Evolutionary conservation across 2,888 invertebrate species (phyloP), one percentile per base, ranked within the genome.

Genomic region (Antitype chi): DNA sequence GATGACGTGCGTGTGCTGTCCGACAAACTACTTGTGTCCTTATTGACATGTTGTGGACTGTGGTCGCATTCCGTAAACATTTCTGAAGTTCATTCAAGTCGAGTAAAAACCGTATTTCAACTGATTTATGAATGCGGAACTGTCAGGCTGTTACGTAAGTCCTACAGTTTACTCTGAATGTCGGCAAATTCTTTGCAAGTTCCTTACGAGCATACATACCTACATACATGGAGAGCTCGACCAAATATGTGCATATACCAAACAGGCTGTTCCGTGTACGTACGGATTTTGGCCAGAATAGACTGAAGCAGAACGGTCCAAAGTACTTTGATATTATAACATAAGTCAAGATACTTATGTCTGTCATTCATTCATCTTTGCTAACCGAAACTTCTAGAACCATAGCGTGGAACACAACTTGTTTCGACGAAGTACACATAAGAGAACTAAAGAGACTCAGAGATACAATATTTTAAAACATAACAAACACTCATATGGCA

Each of bases 81-180:
- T 47, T 59, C 43, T 84, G 55, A 2, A 47, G 25, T 15, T 23
- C 28, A 52, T 67, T 53, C 17, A 23, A 80, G 32, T 70, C 47
- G n/a, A 60, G 57, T 17, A 47, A n/a, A 82, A 60, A 53, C 53
- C 32, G 47, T 15, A 13, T 38, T 28, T 25, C 15, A 9, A 55
- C 20, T n/a, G 43, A 53, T 64, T 63, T 49, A 17, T 59, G 78
- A 77, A 53, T 77, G 82, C 77, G 77, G 76, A 78, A 76, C 49
- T n/a, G 15, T 13, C 23, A 6, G 32, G 15, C 15, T 55, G n/a
- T 17, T 17, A 28, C 62, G 60, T n/a, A 23, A n/a, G 47, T 23
- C 47, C 11, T 47, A 32, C 17, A 17, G 5, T 76, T 59, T 59
- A 60, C 25, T 25, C 17, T 15, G 20, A 59, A 62, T 25, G 23